Base-by-base conservation (phyloP, 2,113 vertebrate species). In the Neoarius graeffei region DNA sequence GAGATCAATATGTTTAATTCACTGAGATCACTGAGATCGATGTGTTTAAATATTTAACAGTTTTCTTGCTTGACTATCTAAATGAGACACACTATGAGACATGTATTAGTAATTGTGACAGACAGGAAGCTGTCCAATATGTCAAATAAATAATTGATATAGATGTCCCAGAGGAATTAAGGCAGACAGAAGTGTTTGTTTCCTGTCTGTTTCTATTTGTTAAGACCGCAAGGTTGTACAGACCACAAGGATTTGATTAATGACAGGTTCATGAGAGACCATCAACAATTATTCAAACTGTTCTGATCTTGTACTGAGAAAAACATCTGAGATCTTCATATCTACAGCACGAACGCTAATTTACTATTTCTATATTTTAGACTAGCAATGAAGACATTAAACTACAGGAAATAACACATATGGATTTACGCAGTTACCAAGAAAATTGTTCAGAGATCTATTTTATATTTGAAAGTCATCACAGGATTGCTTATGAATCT, bases 141-240 rank as follows among this genome's bases (percentile, higher is more conserved):
- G 83, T 76, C 52, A 92, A 90, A 94, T 96, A 90, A 95, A 95
- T 95, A 94, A 95, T 95, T 95, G 91, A 96, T 95, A 91, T 92
- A 92, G 91, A 86, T 91, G 91, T 85, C 90, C 83, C 93, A 88
- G 86, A 94, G 89, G 91, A 91, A 93, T 91, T 89, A 80, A 83
- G 81, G 91, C 90, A 74, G 94, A 94, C 94, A 93, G 74, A 77
- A 92, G 90, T 84, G 93, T 93, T 93, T 92, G 91, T 90, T 84
- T 90, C 76, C 66, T 94, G 93, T 92, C 93, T 92, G 88, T 93
- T 90, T 89, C 91, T 93, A 95, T 94, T 92, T 95, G 93, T 91
- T 85, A 56, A 60, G 85, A 89, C 42, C 42, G 42, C 42, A 42
- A 42, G 19, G 52, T 57, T 64, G 50, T 56, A 27, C 23, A 85